Evolutionary conservation across 1,140 invertebrate genomes (phyloP), one percentile per base, ranked within the genome.

Genomic region (Calliphora vicina): DNA sequence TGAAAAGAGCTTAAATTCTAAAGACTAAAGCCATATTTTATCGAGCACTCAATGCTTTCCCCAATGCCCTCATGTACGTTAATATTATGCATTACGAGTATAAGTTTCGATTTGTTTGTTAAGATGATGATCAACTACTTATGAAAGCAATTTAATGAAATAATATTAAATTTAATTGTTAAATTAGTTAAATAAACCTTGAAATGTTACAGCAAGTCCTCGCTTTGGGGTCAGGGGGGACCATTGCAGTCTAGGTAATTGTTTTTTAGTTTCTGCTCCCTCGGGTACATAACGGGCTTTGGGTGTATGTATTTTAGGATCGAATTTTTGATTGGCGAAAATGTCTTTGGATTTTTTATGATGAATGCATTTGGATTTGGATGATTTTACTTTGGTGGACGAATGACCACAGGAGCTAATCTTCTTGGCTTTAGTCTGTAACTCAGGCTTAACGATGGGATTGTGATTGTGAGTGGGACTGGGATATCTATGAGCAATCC

Each of bases 401-500:
- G 20, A 80, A 23, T 17, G 15, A 12, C 23, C 12, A 17, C 50
- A 57, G 45, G 17, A 84, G 43, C 15, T 17, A 1, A 57, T 0
- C 17, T 57, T 67, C 10, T 67, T 78, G 57, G 50, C 2, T 29
- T 57, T 67, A 50, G 25, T 81, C 80, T 9, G 50, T 0, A 2
- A 0, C 6, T 35, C 35, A 57, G 12, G n/a, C 57, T 80, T 80
- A 15, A 20, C 27, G 35, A 25, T 6, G 74, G 42, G 92, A 84
- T 95, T 95, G 85, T 94, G 94, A 84, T 95, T 95, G 85, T 94
- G 94, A 72, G 92, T 91, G 12, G 91, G 91, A 85, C 91, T 94
- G 0, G 95, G 95, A 88, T 94, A 94, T 85, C 93, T 93, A 87
- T 96, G 95, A 10, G 96, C 94, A 42, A 95, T 93, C 96, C 96